A percentile compares a stretch with the other conserved stretches of the same genome.
Conservation (phyloP, 2,888 invertebrate species). For the Leptura quadrifasciata region DNA sequence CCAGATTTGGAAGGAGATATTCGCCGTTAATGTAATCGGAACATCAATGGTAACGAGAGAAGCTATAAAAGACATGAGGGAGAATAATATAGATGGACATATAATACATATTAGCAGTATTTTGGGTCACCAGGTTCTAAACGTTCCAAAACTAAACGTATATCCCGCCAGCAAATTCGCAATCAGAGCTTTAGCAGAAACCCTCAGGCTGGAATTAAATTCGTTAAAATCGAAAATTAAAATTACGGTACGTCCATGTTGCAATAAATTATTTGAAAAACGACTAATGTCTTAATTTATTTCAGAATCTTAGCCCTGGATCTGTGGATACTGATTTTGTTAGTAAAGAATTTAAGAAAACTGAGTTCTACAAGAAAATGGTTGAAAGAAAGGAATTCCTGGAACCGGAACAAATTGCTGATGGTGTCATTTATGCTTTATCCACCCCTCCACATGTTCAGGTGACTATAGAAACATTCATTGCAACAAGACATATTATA, state of each 20-base stretch:
- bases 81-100: slow-evolving; percentile 57
- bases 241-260: slow-evolving; percentile 55
- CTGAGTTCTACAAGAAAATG: background rate
- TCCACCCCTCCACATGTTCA: slow-evolving; percentile 45
- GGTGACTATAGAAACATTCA: slow-evolving; percentile 16
- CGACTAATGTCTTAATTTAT: background rate
- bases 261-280: background rate
- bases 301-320: slow-evolving; percentile 44
- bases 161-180: slow-evolving; percentile 59
- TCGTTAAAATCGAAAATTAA: slow-evolving; percentile 53
- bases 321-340: slow-evolving; percentile 35
- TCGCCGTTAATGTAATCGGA: slow-evolving; percentile 58
- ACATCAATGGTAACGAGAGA: slow-evolving; percentile 60
- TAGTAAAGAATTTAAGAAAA: background rate
- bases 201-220: slow-evolving; percentile 54
- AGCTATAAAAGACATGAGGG: slow-evolving; percentile 59
- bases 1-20: slow-evolving; percentile 51
- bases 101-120: slow-evolving; percentile 62
- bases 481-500: too few species aligned
- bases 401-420: slow-evolving; percentile 30
- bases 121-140: slow-evolving; percentile 55
- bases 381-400: slow-evolving; percentile 14
- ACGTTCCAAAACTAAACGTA: slow-evolving; percentile 49
- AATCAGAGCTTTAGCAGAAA: slow-evolving; percentile 57
- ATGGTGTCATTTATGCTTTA: slow-evolving; percentile 35